A percentile compares a stretch with the other conserved stretches of the same genome.
Evolutionary conservation across 2,888 invertebrate genomes (phyloP).

Genomic region (Lasioglossum lativentre): DNA sequence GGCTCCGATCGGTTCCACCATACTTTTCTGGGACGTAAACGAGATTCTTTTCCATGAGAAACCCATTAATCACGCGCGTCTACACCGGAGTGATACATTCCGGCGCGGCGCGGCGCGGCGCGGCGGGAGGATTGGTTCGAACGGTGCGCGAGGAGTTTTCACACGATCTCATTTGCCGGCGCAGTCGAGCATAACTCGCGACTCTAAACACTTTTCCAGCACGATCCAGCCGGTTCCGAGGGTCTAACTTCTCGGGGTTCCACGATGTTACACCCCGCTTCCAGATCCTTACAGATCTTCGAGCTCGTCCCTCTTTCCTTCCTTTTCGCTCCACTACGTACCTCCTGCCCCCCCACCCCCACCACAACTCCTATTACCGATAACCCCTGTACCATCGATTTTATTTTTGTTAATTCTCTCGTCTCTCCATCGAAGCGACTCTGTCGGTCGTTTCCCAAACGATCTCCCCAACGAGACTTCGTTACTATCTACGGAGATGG

Average conservation of each 20-base stretch:
- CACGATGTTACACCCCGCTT: conserved; percentile 59
- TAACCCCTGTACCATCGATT: conserved; percentile 55
- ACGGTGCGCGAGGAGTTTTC: conserved; percentile 66
- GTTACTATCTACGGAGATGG: conserved; percentile 4
- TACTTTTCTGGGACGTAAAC: conserved; percentile 66
- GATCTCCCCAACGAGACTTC: conserved; percentile 30
- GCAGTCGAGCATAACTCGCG: conserved; percentile 68
- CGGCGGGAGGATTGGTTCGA: conserved; percentile 52
- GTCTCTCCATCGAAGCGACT: conserved; percentile 29
- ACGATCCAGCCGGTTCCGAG: conserved; percentile 55
- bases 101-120: conserved; percentile 28
- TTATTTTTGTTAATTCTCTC: conserved; percentile 52
- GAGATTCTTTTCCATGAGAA: conserved; percentile 72
- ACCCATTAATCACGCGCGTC: conserved; percentile 71
- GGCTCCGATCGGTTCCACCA: conserved; percentile 38
- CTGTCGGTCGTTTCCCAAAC: conserved; percentile 28
- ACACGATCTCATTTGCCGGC: conserved; percentile 73
- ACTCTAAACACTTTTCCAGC: conserved; percentile 72
- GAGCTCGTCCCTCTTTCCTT: neutral
- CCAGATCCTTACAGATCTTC: conserved; percentile 37
- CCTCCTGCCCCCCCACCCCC: neutral
- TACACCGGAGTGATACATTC: conserved; percentile 71
- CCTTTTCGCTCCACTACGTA: neutral
- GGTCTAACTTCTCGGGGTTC: conserved; percentile 47
- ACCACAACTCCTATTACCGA: conserved; percentile 36